A percentile compares a stretch with the other conserved stretches of the same genome.
Conservation (phyloP, 30 jellyfish, hydroid and myxozoan species). For the Hydra vulgaris region DNA sequence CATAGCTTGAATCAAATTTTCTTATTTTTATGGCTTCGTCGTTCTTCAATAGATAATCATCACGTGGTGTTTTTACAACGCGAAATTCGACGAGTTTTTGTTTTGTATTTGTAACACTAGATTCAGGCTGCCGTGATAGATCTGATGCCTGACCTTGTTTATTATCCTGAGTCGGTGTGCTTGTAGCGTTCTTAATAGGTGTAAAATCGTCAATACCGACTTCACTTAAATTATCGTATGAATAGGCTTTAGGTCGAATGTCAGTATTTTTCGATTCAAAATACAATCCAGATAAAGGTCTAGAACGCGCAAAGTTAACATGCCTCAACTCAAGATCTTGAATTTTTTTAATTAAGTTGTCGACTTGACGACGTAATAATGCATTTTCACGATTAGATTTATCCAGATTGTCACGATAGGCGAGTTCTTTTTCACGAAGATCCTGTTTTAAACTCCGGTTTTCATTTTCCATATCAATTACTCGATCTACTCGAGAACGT, state of each 20-base stretch:
- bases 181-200: conserved; percentile 23
- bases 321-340: conserved; percentile 30
- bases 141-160: background rate
- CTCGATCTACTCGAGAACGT: conserved; percentile 19
- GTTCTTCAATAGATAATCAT: background rate
- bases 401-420: conserved; percentile 2
- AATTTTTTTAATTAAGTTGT: conserved; percentile 21
- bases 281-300: conserved; percentile 1
- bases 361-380: conserved; percentile 17
- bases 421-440: conserved; percentile 12
- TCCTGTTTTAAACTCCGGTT: conserved; percentile 29
- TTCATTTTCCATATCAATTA: conserved; percentile 6
- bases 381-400: conserved; percentile 12
- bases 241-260: conserved; percentile 5
- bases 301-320: conserved; percentile 8
- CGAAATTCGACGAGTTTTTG: background rate
- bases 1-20: conserved; percentile 21
- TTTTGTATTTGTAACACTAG: background rate
- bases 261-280: background rate
- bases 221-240: conserved; percentile 15
- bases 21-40: background rate
- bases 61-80: background rate
- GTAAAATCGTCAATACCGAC: conserved; percentile 12
- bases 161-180: conserved; percentile 22
- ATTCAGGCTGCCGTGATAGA: background rate